A percentile compares a stretch with the other conserved stretches of the same genome.
These are phyloP conservation scores for Drosophila demipolita DNA, from an alignment of 2,888 invertebrate species.

Conservation along the genomic window DNA sequence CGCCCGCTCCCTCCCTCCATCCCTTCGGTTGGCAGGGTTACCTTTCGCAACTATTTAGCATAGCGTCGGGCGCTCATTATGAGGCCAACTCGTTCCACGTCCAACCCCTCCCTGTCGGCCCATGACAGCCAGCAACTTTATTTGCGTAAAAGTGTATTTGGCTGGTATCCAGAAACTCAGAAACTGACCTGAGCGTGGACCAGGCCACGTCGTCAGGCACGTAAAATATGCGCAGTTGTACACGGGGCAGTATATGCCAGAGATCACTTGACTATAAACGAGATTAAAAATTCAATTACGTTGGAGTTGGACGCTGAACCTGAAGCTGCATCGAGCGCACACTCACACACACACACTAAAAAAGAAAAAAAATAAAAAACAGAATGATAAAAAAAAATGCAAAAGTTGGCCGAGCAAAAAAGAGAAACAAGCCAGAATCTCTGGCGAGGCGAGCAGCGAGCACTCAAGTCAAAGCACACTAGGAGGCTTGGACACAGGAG, in stretches of 20 bases:
- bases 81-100: slow-evolving; percentile 21
- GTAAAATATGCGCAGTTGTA: slow-evolving; percentile 81
- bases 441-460: slow-evolving; percentile 35
- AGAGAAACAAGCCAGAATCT: slow-evolving; percentile 42
- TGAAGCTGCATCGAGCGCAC: slow-evolving; percentile 62
- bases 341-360: slow-evolving; percentile 8
- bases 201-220: slow-evolving; percentile 56
- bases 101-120: neutral
- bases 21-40: slow-evolving; percentile 37
- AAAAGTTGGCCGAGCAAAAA: slow-evolving; percentile 42
- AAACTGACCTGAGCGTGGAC: slow-evolving; percentile 49
- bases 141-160: slow-evolving; percentile 68
- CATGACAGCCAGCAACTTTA: slow-evolving; percentile 62
- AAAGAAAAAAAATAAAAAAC: slow-evolving; percentile 29
- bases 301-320: slow-evolving; percentile 80
- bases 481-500: slow-evolving; percentile 27
- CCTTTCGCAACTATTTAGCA: slow-evolving; percentile 72
- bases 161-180: slow-evolving; percentile 42
- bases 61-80: slow-evolving; percentile 70
- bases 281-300: slow-evolving; percentile 85
- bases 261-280: slow-evolving; percentile 85
- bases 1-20: too few relatives aligned
- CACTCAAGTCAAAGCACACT: slow-evolving; percentile 71
- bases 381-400: slow-evolving; percentile 16
- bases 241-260: slow-evolving; percentile 77